Base-by-base conservation (phyloP, 1,140 invertebrate genomes). In the Littorina saxatilis region DNA sequence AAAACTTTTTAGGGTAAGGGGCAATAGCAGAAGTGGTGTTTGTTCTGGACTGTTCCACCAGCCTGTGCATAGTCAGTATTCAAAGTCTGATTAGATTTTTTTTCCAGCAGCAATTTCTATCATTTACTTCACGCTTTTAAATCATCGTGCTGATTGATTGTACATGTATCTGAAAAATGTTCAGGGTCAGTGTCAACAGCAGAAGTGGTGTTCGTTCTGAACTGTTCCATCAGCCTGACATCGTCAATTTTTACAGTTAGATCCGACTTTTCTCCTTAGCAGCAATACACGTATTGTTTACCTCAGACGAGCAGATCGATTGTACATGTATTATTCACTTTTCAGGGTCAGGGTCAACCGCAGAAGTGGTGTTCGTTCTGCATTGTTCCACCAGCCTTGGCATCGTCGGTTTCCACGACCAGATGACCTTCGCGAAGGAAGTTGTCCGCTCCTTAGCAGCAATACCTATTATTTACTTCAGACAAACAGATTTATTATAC, bases 311-410 rank as follows among this genome's bases (percentile, higher is more conserved):
- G n/a, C n/a, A n/a, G n/a, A n/a, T n/a, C n/a, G n/a, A n/a, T n/a
- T n/a, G n/a, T n/a, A 35, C 37, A 0, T 40, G 27, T 55, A n/a
- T 37, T 17, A 47, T 50, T 0, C 73, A n/a, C n/a, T n/a, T n/a
- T n/a, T n/a, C n/a, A 89, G 88, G 84, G 35, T 75, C 82, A n/a
- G 82, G 83, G 11, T 84, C 86, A 29, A 86, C 84, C 35, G 88
- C 86, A 2, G 89, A 90, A 79, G 79, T 90, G 3, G 84, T 87
- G 0, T 89, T 90, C 84, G 75, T 88, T 1, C 76, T 90, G 39
- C 87, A 90, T 63, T 88, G 86, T 61, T 90, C 89, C 1, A 83
- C 82, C 13, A 88, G 86, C 72, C 72, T 86, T 29, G 86, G 84
- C 1, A 76, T 75, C 13, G 63, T 84, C 23, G 81, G 83, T 29